phyloP scores from a whole-genome alignment of 2,113 vertebrate genomes.

The Psittacula cyanocephala region DNA sequence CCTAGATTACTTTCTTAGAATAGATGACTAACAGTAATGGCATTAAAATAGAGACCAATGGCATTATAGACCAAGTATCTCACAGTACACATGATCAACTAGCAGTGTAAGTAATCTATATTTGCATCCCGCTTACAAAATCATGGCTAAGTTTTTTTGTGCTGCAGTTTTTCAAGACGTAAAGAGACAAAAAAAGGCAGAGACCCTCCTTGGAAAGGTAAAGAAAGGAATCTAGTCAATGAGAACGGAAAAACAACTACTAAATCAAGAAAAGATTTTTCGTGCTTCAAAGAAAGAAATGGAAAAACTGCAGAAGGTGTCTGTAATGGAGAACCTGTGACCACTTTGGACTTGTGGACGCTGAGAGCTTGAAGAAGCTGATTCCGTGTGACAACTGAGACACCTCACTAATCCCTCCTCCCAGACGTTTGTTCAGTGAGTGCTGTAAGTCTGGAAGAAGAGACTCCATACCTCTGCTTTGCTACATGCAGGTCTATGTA shows the following conservation, averaged over 20 bases:
- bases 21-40: not conserved
- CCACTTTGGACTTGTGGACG: not conserved
- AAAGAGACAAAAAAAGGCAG: not conserved
- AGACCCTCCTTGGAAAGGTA: not conserved
- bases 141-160: not conserved
- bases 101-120: not conserved
- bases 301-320: not conserved
- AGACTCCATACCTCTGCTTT: not conserved
- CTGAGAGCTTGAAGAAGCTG: not conserved
- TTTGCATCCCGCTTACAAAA: not conserved
- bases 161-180: not conserved
- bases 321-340: not conserved
- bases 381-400: not conserved
- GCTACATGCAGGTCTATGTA: not conserved
- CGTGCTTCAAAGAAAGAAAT: not conserved
- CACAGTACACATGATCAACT: not conserved
- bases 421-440: not conserved
- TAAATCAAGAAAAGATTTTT: not conserved
- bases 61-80: not conserved
- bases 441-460: not conserved
- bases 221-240: not conserved
- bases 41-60: not conserved
- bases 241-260: not conserved
- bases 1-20: not conserved
- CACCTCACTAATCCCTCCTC: not conserved